phyloP scores from a whole-genome alignment of 2,113 vertebrate species.

The Periophthalmodon schlosseri region DNA sequence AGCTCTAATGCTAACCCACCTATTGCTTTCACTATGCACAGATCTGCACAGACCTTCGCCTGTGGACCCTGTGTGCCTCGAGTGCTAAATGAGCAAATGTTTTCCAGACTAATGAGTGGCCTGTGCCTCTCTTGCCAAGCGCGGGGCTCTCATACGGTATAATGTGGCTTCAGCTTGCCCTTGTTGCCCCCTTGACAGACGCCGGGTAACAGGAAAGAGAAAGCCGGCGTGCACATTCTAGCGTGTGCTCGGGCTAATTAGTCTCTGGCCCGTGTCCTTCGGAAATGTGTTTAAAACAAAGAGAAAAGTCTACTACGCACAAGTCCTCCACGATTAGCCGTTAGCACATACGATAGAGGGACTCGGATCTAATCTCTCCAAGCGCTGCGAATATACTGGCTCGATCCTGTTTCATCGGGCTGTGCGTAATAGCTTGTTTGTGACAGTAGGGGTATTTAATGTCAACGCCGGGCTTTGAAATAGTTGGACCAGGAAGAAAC shows the following conservation, averaged over 20 bases:
- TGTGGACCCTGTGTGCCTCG: slow-evolving; percentile 37
- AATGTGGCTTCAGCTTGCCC: slow-evolving; percentile 43
- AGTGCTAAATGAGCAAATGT: slow-evolving; percentile 44
- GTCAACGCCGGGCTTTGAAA: slow-evolving; percentile 64
- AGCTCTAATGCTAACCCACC: neutral
- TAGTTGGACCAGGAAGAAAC: slow-evolving; percentile 57
- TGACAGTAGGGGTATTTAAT: slow-evolving; percentile 64
- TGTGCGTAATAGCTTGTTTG: slow-evolving; percentile 51
- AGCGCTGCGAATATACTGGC: slow-evolving; percentile 41
- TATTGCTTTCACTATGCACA: neutral
- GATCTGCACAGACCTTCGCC: slow-evolving; percentile 26
- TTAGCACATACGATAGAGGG: slow-evolving; percentile 28
- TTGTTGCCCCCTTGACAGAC: slow-evolving; percentile 54
- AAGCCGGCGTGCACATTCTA: slow-evolving; percentile 10
- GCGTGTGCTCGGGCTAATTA: slow-evolving; percentile 51
- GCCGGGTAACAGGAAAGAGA: slow-evolving; percentile 43
- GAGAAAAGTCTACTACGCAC: slow-evolving; percentile 23
- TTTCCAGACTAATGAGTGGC: slow-evolving; percentile 50
- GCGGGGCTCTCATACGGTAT: slow-evolving; percentile 35
- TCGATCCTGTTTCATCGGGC: slow-evolving; percentile 22
- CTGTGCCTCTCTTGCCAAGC: slow-evolving; percentile 39
- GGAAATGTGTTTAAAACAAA: slow-evolving; percentile 46
- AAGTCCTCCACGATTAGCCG: slow-evolving; percentile 41
- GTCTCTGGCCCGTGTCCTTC: slow-evolving; percentile 44
- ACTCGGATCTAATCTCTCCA: slow-evolving; percentile 38